Conservation (phyloP, 2,113 vertebrate genomes). For the Nicator chloris region DNA sequence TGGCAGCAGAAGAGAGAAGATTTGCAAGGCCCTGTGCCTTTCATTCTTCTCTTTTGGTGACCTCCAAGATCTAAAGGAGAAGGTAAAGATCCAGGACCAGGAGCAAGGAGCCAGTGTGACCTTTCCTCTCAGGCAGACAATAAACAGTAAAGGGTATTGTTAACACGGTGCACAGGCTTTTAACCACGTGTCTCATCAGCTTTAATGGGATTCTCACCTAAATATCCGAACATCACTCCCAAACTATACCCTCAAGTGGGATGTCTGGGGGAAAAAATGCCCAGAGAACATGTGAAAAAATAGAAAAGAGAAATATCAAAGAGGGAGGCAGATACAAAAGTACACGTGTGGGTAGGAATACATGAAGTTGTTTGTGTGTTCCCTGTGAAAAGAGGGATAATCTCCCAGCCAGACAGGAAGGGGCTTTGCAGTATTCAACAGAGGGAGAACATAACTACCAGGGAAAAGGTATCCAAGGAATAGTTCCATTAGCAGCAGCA, state of each 20-base stretch:
- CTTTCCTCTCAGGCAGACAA: slow-evolving; percentile 43
- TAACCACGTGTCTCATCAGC: slow-evolving; percentile 62
- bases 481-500: slow-evolving; percentile 29
- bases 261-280: neutral
- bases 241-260: neutral
- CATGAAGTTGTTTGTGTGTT: neutral
- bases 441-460: neutral
- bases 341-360: neutral
- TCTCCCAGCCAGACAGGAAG: neutral
- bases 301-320: neutral
- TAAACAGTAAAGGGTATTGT: slow-evolving; percentile 36
- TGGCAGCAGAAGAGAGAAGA: neutral
- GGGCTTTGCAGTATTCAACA: neutral
- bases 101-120: slow-evolving; percentile 29
- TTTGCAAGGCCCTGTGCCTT: neutral
- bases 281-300: neutral
- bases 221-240: neutral
- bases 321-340: neutral
- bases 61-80: neutral
- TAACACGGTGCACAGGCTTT: slow-evolving; percentile 36
- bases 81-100: neutral
- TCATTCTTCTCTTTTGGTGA: neutral
- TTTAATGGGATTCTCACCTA: slow-evolving; percentile 58
- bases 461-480: slow-evolving; percentile 8
- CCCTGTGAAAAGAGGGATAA: neutral